Base-by-base conservation (phyloP, 1,140 invertebrate genomes). In the Dendroctonus ponderosae region DNA sequence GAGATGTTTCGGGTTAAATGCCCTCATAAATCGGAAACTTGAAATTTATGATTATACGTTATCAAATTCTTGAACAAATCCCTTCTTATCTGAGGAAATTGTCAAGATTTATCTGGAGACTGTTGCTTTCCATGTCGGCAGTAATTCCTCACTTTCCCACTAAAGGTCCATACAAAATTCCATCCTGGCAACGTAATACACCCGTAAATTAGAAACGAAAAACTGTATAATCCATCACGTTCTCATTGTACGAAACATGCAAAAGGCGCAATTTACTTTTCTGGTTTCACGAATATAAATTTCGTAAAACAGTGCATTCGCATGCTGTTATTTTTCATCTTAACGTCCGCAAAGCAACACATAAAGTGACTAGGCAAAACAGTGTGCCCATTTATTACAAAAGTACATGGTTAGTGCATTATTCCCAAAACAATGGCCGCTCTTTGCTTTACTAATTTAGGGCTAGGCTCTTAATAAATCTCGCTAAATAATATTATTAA, bases 361-460 rank as follows among this genome's bases (percentile, higher is more conserved):
- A 68, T 68, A 68, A 62, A 68, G 66, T 68, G 66, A 44, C 66
- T 49, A 41, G 46, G 66, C 66, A 60, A 65, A 69, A 65, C 56
- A 65, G 61, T 42, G 51, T 14, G 54, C 41, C 68, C 62, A 69
- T 69, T 69, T 66, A 69, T 69, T 61, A 69, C 57, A 69, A 69
- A 60, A 66, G 68, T 62, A 69, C 59, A 62, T 46, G 68, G 57
- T 66, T 69, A 49, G 42, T 54, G 62, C 68, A 69, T 69, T 69
- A 69, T 69, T 69, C 59, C 53, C 40, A 66, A 66, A 62, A 69
- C 68, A 69, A 69, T 66, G 68, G 58, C 41, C 49, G 60, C 68
- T 44, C 66, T 62, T 58, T 66, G 68, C 56, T 56, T 69, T 51
- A 51, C 68, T 69, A 66, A 69, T 69, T 69, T 58, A 49, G 39